A percentile compares a stretch with the other conserved stretches of the same genome.
Evolutionary conservation across 1,140 invertebrate species (phyloP).

Genomic region (Harlomillsia oculata): DNA sequence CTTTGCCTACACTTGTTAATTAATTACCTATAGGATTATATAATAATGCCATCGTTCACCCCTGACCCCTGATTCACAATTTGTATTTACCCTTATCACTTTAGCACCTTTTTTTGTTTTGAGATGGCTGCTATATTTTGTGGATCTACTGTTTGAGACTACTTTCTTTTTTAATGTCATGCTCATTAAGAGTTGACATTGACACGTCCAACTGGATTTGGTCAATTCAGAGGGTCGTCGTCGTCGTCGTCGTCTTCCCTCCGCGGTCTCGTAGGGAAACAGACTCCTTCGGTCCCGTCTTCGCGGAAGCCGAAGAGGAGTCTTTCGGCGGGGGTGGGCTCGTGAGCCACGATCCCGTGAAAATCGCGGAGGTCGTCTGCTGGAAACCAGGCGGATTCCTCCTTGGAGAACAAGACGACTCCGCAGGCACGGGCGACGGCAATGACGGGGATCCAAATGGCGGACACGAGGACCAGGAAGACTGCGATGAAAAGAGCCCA

Average conservation of each 20-base stretch:
- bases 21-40: too few species aligned
- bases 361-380: constrained; percentile 77
- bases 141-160: not conserved
- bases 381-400: constrained; percentile 85
- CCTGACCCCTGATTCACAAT: too few species aligned
- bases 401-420: constrained; percentile 71
- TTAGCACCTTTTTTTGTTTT: too few species aligned
- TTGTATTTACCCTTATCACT: too few species aligned
- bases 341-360: constrained; percentile 70
- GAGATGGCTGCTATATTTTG: not conserved
- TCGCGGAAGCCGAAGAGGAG: constrained; percentile 71
- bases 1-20: too few species aligned
- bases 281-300: constrained; percentile 70
- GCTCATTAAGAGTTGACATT: not conserved
- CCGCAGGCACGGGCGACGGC: constrained; percentile 69
- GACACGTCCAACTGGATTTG: too few species aligned
- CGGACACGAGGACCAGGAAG: constrained; percentile 63
- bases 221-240: constrained; percentile 33
- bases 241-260: constrained; percentile 52
- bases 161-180: too few species aligned
- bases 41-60: too few species aligned
- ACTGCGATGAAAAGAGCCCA: constrained; percentile 67
- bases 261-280: constrained; percentile 60
- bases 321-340: constrained; percentile 65
- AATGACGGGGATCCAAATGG: constrained; percentile 76